Evolutionary conservation across 2,797 vertebrate species (phyloP).

Genomic region (Argya squamiceps): DNA sequence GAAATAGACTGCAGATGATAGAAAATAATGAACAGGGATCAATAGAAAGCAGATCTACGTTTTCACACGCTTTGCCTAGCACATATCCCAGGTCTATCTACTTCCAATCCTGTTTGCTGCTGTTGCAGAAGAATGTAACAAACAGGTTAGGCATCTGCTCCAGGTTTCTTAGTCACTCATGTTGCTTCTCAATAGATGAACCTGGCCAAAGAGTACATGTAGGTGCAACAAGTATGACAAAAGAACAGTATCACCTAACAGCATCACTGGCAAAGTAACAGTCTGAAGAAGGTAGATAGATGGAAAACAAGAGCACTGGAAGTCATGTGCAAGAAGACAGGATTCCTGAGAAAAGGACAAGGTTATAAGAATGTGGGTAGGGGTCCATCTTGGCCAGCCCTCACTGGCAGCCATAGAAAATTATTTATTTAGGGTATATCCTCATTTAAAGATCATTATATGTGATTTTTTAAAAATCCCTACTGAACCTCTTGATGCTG

Average conservation of each 20-base stretch:
- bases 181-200: not conserved
- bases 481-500: not conserved
- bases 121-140: not conserved
- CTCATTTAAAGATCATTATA: not conserved
- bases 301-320: not conserved
- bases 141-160: not conserved
- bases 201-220: not conserved
- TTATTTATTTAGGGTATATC: not conserved
- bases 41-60: not conserved
- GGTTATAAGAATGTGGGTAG: not conserved
- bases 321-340: fast-evolving
- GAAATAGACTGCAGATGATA: not conserved
- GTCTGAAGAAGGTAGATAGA: not conserved
- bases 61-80: not conserved
- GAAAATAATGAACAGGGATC: not conserved
- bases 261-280: not conserved
- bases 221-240: not conserved
- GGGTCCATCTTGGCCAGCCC: not conserved
- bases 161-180: not conserved
- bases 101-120: not conserved
- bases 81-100: not conserved
- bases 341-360: not conserved
- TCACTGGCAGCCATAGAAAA: not conserved
- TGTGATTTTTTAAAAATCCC: not conserved
- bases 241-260: not conserved